Percentiles rank a stretch among this genome's conserved stretches.
Evolutionary conservation across 2,113 vertebrate genomes (phyloP).

Genomic region (Cynocephalus volans): DNA sequence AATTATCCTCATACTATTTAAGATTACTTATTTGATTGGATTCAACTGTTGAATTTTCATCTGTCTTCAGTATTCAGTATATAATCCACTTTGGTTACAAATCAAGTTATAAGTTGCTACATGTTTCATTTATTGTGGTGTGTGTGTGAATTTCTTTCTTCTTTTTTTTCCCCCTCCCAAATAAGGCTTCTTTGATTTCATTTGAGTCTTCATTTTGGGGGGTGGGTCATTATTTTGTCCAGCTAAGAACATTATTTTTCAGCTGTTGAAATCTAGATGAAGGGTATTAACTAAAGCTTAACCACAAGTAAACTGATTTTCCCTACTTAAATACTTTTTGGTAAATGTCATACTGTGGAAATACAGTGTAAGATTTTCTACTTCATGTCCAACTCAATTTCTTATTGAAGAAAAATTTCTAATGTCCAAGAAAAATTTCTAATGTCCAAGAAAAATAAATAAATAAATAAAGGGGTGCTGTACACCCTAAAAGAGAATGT

Average conservation of each 20-base stretch:
- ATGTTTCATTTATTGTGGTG: background rate
- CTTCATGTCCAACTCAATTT: background rate
- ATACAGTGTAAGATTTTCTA: slow-evolving; percentile 19
- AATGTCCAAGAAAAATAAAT: background rate
- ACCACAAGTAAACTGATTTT: slow-evolving; percentile 51
- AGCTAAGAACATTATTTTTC: slow-evolving; percentile 48
- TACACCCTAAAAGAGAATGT: background rate
- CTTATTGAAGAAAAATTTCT: slow-evolving; percentile 25
- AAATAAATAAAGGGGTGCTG: background rate
- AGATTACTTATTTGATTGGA: slow-evolving; percentile 56
- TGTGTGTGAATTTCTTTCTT: background rate
- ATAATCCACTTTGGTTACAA: slow-evolving; percentile 55
- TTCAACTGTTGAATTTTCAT: slow-evolving; percentile 13
- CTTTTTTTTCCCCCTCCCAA: background rate
- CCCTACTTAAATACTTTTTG: slow-evolving; percentile 50
- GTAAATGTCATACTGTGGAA: background rate
- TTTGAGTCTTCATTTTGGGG: background rate
- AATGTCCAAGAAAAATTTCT: background rate
- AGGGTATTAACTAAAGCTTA: slow-evolving; percentile 53
- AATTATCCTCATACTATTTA: slow-evolving; percentile 49
- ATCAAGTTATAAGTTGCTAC: slow-evolving; percentile 5
- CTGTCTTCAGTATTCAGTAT: slow-evolving; percentile 18
- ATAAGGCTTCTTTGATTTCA: background rate
- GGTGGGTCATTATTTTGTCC: slow-evolving; percentile 53
- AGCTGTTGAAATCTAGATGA: slow-evolving; percentile 56